Evolutionary conservation across 2,888 invertebrate species (phyloP), one percentile per base, ranked within the genome.

Genomic region (Epirrita christyi): DNA sequence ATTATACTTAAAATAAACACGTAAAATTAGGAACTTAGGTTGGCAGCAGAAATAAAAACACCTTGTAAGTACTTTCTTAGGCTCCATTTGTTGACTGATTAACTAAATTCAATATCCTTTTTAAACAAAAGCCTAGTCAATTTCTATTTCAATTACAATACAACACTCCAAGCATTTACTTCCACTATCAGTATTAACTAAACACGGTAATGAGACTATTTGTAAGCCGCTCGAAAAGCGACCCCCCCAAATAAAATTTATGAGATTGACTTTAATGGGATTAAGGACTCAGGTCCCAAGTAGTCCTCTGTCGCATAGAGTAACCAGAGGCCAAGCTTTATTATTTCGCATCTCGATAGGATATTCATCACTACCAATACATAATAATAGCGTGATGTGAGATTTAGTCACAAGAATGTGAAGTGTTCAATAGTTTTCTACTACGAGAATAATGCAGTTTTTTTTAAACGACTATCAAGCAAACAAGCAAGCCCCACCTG

Each of bases 161-260:
- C 51, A 50, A 37, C 27, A 55, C 53, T 14, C 47, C 28, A 29
- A 41, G 27, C 46, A 52, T 59, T 55, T 59, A 58, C 51, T 61
- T 54, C 43, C 74, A 76, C 75, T 77, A 78, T 78, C 75, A 68
- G 70, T 70, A 67, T 72, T 67, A 73, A 75, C 78, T 74, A 71
- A 78, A 76, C 67, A 73, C 68, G 44, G 64, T 80, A 80, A 80
- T 78, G 75, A 80, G 78, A 72, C 76, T 72, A 75, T 80, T 78
- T 73, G 76, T 76, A 80, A 76, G 73, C 76, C 68, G 67, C 68
- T 68, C 67, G 43, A 61, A 65, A 57, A 66, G 63, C 64, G 64
- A 62, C 66, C 71, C 73, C 34, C 66, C 69, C 63, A 68, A 78
- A 79, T 76, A 72, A 75, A 80, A 80, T 80, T 78, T 78, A 80